Evolutionary conservation across 2,888 invertebrate species (phyloP), one percentile per base, ranked within the genome.

Genomic region (Lucinisca nassula): DNA sequence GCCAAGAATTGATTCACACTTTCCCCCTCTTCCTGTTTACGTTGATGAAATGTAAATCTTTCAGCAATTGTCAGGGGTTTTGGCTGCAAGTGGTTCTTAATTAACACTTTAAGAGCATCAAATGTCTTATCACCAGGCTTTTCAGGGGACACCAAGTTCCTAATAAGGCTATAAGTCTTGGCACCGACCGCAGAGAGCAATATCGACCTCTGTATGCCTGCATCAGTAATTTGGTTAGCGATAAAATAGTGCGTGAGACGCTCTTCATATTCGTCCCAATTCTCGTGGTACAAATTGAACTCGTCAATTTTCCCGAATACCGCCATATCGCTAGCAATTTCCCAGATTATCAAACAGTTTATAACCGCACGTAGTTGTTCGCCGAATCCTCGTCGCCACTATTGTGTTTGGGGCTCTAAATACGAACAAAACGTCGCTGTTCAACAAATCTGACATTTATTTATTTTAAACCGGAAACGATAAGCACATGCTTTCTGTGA

Each of bases 171-270:
- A 40, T 79, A 58, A 17, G 86, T 87, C 30, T 58, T 76, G 2
- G 78, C 77, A 21, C 90, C 90, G 14, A 82, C 82, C 27, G 82
- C 55, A 35, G 49, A 70, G 2, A 87, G 82, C 2, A 81, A 81
- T 32, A 73, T 37, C 4, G 87, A 78, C 27, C 87, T 73, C 61
- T 82, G 79, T 61, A 82, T 84, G 6, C 67, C 83, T 0, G 27
- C 70, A 32, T 70, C 72, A 14, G 2, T 17, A 21, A 58, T 49
- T 21, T 45, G 74, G 73, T 38, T 79, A 12, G 72, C 79, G 35
- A 79, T 35, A 30, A 89, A 81, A 55, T 84, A 89, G 32, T 88
- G 88, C 49, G 79, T 78, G 4, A 89, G 38, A 14, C 87, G 35
- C 74, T 90, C 88, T 37, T 32, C 35, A 40, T 90, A 88, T 37